phyloP scores from a whole-genome alignment of 2,888 invertebrate genomes.

The Caenorhabditis sp. region DNA sequence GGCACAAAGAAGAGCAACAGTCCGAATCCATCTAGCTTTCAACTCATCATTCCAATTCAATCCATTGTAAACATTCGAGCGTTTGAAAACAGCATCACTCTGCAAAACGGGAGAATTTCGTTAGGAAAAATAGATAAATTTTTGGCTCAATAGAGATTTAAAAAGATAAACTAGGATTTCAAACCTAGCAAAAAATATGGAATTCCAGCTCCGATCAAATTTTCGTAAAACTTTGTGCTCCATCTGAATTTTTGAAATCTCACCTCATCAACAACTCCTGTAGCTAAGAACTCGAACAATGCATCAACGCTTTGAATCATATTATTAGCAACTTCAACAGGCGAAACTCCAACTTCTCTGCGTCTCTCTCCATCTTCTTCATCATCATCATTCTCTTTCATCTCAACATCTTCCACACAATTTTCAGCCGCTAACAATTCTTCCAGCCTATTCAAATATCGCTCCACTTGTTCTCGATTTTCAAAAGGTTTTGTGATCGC shows the following conservation, averaged over 20 bases:
- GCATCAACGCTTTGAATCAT: slow-evolving; percentile 23
- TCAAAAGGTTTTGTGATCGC: slow-evolving; percentile 40
- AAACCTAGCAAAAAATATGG: no score
- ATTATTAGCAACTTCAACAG: slow-evolving; percentile 19
- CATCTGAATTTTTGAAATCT: not conserved
- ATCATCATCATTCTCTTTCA: slow-evolving; percentile 15
- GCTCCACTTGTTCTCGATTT: slow-evolving; percentile 20
- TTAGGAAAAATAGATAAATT: not conserved
- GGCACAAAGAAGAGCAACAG: slow-evolving; percentile 24
- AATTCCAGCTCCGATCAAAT: no score
- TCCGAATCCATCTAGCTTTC: slow-evolving; percentile 21
- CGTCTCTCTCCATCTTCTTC: slow-evolving; percentile 16
- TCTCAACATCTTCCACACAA: slow-evolving; percentile 14
- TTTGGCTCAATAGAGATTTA: no score
- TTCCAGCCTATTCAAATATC: slow-evolving; percentile 13
- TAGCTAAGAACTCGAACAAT: slow-evolving; percentile 20
- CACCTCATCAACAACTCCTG: slow-evolving; percentile 26
- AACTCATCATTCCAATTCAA: slow-evolving; percentile 26
- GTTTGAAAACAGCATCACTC: slow-evolving; percentile 25
- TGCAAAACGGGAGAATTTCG: not conserved
- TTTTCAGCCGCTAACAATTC: slow-evolving; percentile 6
- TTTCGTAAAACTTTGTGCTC: not conserved
- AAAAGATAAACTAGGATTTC: no score
- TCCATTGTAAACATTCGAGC: slow-evolving; percentile 17
- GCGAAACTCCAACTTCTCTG: slow-evolving; percentile 8